phyloP scores from a whole-genome alignment of 1,140 invertebrate species.

The Pseudomyrmex gracilis region DNA sequence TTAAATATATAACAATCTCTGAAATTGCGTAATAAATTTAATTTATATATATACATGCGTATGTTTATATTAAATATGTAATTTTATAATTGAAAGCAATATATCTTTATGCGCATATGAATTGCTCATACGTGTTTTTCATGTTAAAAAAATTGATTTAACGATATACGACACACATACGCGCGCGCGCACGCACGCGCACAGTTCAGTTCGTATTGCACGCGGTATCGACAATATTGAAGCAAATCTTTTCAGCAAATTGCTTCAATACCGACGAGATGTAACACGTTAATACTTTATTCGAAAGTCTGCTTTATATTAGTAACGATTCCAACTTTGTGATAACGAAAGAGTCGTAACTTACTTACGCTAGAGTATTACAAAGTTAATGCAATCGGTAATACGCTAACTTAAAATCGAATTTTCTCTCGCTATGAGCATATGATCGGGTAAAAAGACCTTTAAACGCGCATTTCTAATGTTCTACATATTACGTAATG shows the following conservation, averaged over 20 bases:
- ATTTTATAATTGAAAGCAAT: no score
- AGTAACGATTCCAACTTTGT: constrained; percentile 45
- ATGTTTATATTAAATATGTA: no score
- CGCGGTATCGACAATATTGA: neutral
- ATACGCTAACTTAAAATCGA: constrained; percentile 46
- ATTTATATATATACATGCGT: no score
- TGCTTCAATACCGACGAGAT: constrained; percentile 23
- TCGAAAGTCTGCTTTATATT: constrained; percentile 45
- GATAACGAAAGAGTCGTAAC: constrained; percentile 52
- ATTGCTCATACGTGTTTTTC: no score
- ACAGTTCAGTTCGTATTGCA: neutral
- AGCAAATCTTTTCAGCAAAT: constrained; percentile 23
- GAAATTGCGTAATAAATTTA: no score
- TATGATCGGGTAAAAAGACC: constrained; percentile 15
- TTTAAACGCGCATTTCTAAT: constrained; percentile 30
- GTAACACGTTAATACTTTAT: constrained; percentile 47
- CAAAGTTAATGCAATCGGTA: constrained; percentile 53
- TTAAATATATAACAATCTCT: no score
- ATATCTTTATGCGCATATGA: no score
- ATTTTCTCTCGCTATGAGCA: constrained; percentile 21
- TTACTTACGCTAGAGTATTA: constrained; percentile 43
- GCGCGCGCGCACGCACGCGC: neutral
- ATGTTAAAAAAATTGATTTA: no score
- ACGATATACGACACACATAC: no score
- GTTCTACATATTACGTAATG: constrained; percentile 27